Evolutionary conservation across 1,140 invertebrate species (phyloP).

Genomic region (Aplysia californica): DNA sequence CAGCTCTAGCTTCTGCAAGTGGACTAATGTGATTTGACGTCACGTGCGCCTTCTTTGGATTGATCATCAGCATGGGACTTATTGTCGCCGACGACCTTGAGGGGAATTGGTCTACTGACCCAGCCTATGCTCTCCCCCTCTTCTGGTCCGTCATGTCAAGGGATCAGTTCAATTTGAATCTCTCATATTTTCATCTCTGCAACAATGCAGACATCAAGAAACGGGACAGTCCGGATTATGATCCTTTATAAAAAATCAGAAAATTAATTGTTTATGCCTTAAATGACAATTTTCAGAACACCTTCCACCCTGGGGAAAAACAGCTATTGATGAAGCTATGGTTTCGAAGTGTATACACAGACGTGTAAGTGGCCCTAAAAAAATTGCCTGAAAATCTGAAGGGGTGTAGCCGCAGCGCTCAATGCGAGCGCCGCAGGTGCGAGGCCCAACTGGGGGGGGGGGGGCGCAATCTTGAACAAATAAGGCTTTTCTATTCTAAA

Average conservation of each 20-base stretch:
- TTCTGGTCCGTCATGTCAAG: background rate
- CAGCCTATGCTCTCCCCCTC: background rate
- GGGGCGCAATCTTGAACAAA: too few relatives aligned
- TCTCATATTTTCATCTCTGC: background rate
- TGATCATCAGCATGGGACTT: background rate
- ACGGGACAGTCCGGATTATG: background rate
- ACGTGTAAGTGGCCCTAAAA: too few relatives aligned
- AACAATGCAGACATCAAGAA: background rate
- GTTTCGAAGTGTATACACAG: too few relatives aligned
- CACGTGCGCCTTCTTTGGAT: background rate
- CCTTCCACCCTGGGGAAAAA: constrained; percentile 2
- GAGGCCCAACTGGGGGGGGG: too few relatives aligned
- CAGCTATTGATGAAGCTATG: constrained; percentile 35
- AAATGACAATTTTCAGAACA: background rate
- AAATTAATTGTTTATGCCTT: background rate
- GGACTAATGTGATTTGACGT: background rate
- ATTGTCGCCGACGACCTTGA: background rate
- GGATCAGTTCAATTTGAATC: background rate
- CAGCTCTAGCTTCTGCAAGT: background rate
- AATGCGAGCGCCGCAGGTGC: too few relatives aligned
- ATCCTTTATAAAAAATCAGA: background rate
- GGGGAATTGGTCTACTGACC: background rate
- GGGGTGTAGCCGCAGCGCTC: too few relatives aligned
- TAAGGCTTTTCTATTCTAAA: too few relatives aligned
- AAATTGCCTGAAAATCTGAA: too few relatives aligned